These are phyloP conservation scores for Magallana gigas DNA, from an alignment of 1,140 invertebrate species.

Conservation along the genomic window DNA sequence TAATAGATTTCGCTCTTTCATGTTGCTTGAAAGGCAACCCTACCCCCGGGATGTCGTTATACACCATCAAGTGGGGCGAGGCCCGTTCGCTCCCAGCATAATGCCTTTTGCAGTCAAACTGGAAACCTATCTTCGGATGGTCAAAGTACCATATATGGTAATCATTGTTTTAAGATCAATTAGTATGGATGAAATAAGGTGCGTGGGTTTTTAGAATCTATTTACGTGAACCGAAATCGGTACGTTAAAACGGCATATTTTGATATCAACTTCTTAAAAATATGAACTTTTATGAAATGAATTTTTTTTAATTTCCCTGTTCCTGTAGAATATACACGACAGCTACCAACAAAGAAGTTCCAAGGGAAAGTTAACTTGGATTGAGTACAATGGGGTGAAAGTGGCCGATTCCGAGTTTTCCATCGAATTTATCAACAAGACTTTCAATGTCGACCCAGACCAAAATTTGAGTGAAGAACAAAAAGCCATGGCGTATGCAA, in stretches of 20 bases:
- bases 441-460: slow-evolving; percentile 71
- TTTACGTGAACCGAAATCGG: too few species aligned
- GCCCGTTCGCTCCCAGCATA: slow-evolving; percentile 62
- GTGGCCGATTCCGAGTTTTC: slow-evolving; percentile 78
- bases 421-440: slow-evolving; percentile 75
- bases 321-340: background rate
- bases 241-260: too few species aligned
- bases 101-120: slow-evolving; percentile 69
- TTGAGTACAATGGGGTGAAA: slow-evolving; percentile 77
- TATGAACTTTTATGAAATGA: too few species aligned
- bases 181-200: too few species aligned
- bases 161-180: background rate
- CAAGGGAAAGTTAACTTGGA: slow-evolving; percentile 78
- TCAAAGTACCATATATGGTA: slow-evolving; percentile 69
- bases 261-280: too few species aligned
- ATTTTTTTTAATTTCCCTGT: too few species aligned
- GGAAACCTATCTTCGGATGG: slow-evolving; percentile 71
- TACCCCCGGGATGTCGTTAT: slow-evolving; percentile 61
- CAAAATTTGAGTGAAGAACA: slow-evolving; percentile 63
- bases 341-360: background rate
- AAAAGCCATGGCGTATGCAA: slow-evolving; percentile 63
- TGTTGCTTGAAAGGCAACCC: slow-evolving; percentile 20
- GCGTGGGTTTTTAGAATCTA: too few species aligned
- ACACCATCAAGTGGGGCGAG: slow-evolving; percentile 59
- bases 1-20: background rate